Evolutionary conservation across 2,113 vertebrate species (phyloP), one percentile per base, ranked within the genome.

Genomic region (Stegastes partitus): DNA sequence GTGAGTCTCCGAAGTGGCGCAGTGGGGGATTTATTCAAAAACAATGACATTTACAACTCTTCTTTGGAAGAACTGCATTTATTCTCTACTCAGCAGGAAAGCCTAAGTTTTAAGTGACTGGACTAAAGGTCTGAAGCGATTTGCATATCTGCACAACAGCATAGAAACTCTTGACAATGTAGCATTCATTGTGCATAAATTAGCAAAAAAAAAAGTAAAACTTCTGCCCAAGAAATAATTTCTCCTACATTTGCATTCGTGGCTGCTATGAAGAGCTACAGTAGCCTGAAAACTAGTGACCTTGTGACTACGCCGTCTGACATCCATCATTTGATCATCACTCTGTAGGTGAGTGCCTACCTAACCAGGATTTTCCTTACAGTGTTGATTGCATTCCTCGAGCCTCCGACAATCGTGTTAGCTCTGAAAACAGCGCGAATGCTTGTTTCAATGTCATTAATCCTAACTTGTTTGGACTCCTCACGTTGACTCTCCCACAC

Each of bases 21-120:
- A 86, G 95, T 95, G 94, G 94, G 94, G 88, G 89, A 95, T 95
- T 94, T 94, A 96, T 95, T 96, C 94, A 94, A 95, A 89, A 95
- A 94, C 93, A 93, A 91, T 91, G 90, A 87, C 79, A 93, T 89
- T 89, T 91, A 89, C 92, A 95, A 94, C 93, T 96, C 92, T 15
- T 74, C 93, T 94, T 93, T 92, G 85, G 92, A 95, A 94, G 90
- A 78, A 62, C 23, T 70, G 61, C 74, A 68, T 88, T 91, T 74
- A 82, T 88, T 76, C 70, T 84, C 50, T 42, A 16, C 81, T 56
- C 82, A 82, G 86, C 77, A 23, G 83, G 79, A 77, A 87, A 83
- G 51, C 42, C 21, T 22, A 67, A 79, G 72, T 85, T 90, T 89
- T 84, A 88, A 90, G 69, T 84, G 86, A 91, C 86, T 69, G 70